Evolutionary conservation across 2,888 invertebrate genomes (phyloP), one percentile per base, ranked within the genome.

Genomic region (Rhagophthalmus giganteus): DNA sequence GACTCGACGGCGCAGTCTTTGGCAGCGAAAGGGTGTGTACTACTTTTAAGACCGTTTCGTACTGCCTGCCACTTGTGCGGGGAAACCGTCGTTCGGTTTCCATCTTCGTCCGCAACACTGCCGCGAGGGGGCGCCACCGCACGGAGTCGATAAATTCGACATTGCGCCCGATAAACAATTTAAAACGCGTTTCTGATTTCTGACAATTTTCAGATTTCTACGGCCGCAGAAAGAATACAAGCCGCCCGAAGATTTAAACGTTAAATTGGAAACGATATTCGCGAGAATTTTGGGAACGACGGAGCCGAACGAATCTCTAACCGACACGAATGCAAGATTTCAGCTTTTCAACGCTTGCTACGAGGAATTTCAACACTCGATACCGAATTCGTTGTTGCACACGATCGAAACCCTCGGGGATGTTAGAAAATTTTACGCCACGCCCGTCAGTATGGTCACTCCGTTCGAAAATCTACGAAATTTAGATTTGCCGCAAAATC

Each of bases 321-420:
- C 80, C 26, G 75, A 76, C 2, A 69, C 79, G 0, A 74, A 78
- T 7, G 68, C 77, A 6, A 88, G 90, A 72, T 92, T 83, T 70
- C 75, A 80, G 20, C 74, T 95, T 5, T 76, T 95, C 2, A 78
- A 81, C 20, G 81, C 82, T 3, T 90, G 90, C 65, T 83, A 78
- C 56, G 76, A 83, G 31, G 82, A 85, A 69, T 87, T 94, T 53
- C 77, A 86, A 4, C 87, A 94, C 71, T 71, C 80, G 54, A 82
- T 96, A 7, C 92, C 94, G 0, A 95, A 91, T 77, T 90, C 91
- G 0, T 72, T 86, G 38, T 74, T 96, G n/a, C 83, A 86, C 65
- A 79, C 81, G 34, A 84, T 96, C 52, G 80, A 82, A 62, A 86
- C 84, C 37, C 79, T 93, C 83, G 87, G 78, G 53, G 88, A 92